Base-by-base conservation (phyloP, 2,113 vertebrate species). In the Herpetotheres cachinnans region DNA sequence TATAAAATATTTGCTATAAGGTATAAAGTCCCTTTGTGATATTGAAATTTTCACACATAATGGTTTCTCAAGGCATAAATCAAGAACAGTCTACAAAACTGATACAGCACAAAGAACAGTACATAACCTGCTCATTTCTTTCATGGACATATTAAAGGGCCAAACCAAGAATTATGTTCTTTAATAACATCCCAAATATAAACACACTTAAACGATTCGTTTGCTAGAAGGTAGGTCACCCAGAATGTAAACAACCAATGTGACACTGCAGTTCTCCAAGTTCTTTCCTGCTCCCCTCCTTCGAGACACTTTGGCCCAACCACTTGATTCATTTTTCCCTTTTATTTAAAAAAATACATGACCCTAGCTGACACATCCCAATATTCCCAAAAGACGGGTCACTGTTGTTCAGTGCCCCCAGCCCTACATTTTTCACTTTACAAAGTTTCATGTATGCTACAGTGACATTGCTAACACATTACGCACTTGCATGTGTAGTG, bases 91-190 rank as follows among this genome's bases (percentile, higher is more conserved):
- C 26, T 14, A 66, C 17, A 65, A 59, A 65, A 86, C 8, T 6
- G n/a, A 88, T 29, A 50, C 25, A 40, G 44, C 22, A 49, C 36
- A 52, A 17, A 61, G 20, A 66, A 61, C 10, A 38, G 18, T 6
- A n/a, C 24, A 50, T 20, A 42, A 21, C 10, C 17, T 0, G 0
- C 9, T 54, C 13, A 27, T 34, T 82, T 77, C 20, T 70, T 93
- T 27, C 30, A 73, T 8, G 7, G 34, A 25, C 6, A 4, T 30
- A 76, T 27, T 38, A 55, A 90, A 69, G 24, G 20, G 26, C 11
- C 38, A 65, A 78, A 66, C 20, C 12, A 82, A 79, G 30, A 86
- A 89, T 17, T 42, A 40, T 29, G 34, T 54, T 56, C 49, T 32
- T 58, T 2, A 82, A 44, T 59, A 89, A 70, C 4, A 77, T 20